Evolutionary conservation across 2,888 invertebrate species (phyloP), one percentile per base, ranked within the genome.

Genomic region (Drosophila percnosoma): DNA sequence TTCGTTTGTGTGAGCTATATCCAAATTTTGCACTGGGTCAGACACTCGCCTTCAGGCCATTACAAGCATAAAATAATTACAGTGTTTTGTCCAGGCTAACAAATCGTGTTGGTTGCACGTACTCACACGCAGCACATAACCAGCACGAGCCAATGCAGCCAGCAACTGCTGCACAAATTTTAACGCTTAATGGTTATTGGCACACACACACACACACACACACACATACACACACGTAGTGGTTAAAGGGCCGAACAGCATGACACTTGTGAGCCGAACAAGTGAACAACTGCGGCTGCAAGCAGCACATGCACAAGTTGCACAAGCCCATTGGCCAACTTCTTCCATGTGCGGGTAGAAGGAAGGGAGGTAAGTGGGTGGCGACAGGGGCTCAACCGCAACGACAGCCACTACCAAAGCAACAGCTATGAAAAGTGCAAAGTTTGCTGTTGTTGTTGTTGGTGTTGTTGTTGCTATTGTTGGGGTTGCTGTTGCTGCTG

Each of bases 171-270:
- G 73, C 73, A 74, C 77, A 81, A 85, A 76, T 82, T 88, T 88
- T 76, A 89, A 81, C 88, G 81, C 73, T 81, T 88, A 83, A 87
- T 89, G 88, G 86, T 76, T 83, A 87, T 87, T 89, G 87, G 83
- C 75, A 75, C 73, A 84, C 74, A 75, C 45, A 27, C 42, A 34
- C 29, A 29, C 29, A 29, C 68, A 66, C 55, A 71, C 69, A 27
- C 24, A 27, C 24, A 64, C 58, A 70, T 62, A 64, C 51, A 62
- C 40, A 60, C 11, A n/a, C 48, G 36, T 11, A 33, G 38, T 21
- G 29, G 42, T 8, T n/a, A 40, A 24, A 29, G 29, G 54, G 65
- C 59, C 72, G 81, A 86, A 81, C 87, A 79, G 79, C 89, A 89
- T 89, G 84, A 89, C 89, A 89, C 82, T 88, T 83, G 87, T 75